Percentiles rank a stretch among this genome's conserved stretches.
phyloP scores from a whole-genome alignment of 2,113 vertebrate species.

The Puntigrus tetrazona region DNA sequence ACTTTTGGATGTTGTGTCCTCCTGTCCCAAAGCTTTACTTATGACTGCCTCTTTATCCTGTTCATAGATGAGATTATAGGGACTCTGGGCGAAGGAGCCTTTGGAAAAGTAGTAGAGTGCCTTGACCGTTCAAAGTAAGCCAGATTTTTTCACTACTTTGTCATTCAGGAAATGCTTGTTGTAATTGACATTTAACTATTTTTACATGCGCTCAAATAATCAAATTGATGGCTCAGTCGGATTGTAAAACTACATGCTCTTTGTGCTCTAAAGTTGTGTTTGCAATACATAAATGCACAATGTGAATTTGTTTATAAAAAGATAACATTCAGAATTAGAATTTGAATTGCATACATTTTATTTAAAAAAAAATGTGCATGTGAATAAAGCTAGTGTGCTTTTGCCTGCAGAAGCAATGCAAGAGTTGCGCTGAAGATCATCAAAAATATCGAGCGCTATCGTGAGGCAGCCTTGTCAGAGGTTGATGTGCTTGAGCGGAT shows the following conservation, averaged over 20 bases:
- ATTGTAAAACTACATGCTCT: not conserved
- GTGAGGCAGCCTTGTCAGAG: conserved; percentile 88
- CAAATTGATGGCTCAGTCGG: not conserved
- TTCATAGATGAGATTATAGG: conserved; percentile 91
- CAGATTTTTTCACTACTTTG: not conserved
- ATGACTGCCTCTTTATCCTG: conserved; percentile 59
- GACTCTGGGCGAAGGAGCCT: conserved; percentile 96
- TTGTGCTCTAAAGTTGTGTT: not conserved
- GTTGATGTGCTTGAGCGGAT: conserved; percentile 90
- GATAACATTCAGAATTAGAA: not conserved
- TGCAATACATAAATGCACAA: not conserved
- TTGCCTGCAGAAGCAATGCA: conserved; percentile 69
- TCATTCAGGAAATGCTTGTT: not conserved
- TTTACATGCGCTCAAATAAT: not conserved
- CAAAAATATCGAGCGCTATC: conserved; percentile 88
- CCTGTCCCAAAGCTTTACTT: conserved; percentile 29
- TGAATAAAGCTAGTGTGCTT: not conserved
- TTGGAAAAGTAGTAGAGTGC: conserved; percentile 98
- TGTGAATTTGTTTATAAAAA: not conserved
- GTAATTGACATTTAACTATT: not conserved
- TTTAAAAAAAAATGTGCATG: too few species aligned
- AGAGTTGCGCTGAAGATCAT: conserved; percentile 93
- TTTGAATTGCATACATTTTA: not conserved
- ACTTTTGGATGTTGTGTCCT: not conserved
- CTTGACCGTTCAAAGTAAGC: conserved; percentile 85